Evolutionary conservation across 2,888 invertebrate species (phyloP).

Genomic region (Erebia ligea): DNA sequence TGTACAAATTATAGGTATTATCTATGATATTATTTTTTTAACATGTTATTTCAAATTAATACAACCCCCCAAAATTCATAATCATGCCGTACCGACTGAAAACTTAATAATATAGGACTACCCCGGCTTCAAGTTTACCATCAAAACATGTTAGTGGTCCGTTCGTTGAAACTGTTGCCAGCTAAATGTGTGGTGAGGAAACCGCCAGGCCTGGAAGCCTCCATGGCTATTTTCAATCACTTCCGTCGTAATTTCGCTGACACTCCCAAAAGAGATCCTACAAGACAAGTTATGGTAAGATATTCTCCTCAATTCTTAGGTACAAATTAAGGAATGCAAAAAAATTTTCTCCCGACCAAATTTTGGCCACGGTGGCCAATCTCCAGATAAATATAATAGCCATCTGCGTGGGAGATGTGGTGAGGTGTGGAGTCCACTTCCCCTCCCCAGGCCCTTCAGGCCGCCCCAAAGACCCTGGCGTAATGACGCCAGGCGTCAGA

Average conservation of each 20-base stretch:
- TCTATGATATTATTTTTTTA: too few relatives aligned
- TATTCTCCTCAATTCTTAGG: too few relatives aligned
- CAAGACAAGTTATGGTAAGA: constrained; percentile 59
- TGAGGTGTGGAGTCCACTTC: too few relatives aligned
- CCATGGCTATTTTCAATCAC: constrained; percentile 9
- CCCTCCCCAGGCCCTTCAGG: too few relatives aligned
- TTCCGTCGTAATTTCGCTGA: constrained; percentile 55
- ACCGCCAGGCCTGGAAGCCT: neutral
- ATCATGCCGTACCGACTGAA: constrained; percentile 51
- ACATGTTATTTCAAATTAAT: constrained; percentile 42
- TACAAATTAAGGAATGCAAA: neutral
- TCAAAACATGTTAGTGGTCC: constrained; percentile 54
- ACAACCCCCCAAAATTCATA: constrained; percentile 47
- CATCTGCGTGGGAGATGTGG: too few relatives aligned
- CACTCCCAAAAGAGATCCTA: constrained; percentile 52
- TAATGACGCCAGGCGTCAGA: too few relatives aligned
- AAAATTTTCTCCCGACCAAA: too few relatives aligned
- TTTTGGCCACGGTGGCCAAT: too few relatives aligned
- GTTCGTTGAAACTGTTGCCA: constrained; percentile 51
- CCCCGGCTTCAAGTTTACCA: constrained; percentile 8
- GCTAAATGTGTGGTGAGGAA: constrained; percentile 33
- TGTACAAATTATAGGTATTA: too few relatives aligned
- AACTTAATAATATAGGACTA: constrained; percentile 35
- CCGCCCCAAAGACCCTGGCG: too few relatives aligned
- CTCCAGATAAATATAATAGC: too few relatives aligned